Evolutionary conservation across 2,113 vertebrate genomes (phyloP).

Genomic region (Megaptera novaeangliae): DNA sequence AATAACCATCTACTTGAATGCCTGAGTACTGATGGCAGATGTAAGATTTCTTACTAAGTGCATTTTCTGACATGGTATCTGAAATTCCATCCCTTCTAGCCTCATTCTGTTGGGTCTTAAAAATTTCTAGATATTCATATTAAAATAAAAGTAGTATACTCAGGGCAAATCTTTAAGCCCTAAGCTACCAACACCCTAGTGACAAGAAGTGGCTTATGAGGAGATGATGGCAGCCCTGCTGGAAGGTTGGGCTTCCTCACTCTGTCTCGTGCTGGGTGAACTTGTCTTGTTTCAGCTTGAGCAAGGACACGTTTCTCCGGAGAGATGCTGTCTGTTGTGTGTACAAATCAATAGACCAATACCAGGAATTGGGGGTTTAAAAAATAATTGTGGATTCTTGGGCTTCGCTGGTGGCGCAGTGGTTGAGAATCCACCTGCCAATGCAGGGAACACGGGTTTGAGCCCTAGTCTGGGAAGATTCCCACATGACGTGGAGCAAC

Average conservation of each 20-base stretch:
- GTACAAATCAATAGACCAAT: not conserved
- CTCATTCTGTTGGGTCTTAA: not conserved
- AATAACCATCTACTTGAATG: too few relatives aligned
- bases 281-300: not conserved
- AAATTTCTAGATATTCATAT: not conserved
- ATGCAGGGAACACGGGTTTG: too few relatives aligned
- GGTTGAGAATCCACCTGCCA: too few relatives aligned
- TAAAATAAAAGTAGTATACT: not conserved
- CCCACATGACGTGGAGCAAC: too few relatives aligned
- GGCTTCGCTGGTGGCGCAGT: too few relatives aligned
- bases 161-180: not conserved
- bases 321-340: not conserved
- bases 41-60: not conserved
- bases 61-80: not conserved
- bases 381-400: not conserved
- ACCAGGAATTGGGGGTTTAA: too few relatives aligned
- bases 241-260: not conserved
- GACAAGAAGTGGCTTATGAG: too few relatives aligned
- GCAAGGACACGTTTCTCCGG: not conserved
- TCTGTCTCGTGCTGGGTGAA: not conserved
- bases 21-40: not conserved
- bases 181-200: not conserved
- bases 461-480: too few relatives aligned
- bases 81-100: not conserved
- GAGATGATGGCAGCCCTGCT: not conserved